A percentile compares a stretch with the other conserved stretches of the same genome.
Evolutionary conservation across 2,797 vertebrate genomes (phyloP).

Genomic region (Columba guinea): DNA sequence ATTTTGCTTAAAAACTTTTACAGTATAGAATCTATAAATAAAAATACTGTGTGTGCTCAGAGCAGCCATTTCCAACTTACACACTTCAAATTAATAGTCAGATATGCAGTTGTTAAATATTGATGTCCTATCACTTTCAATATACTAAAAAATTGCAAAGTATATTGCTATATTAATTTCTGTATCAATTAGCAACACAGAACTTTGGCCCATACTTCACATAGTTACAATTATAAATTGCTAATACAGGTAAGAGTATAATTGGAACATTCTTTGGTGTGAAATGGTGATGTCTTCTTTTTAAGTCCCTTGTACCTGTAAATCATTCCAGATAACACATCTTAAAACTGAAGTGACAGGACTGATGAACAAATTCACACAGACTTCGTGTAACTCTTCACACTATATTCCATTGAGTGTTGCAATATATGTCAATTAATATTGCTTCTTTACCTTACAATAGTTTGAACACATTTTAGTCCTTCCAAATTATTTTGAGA

Average conservation of each 20-base stretch:
- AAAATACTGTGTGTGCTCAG: not conserved
- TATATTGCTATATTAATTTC: slow-evolving; percentile 25
- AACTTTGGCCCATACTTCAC: slow-evolving; percentile 43
- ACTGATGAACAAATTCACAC: slow-evolving; percentile 82
- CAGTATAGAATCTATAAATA: not conserved
- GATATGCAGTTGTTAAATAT: not conserved
- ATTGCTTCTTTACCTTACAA: slow-evolving; percentile 82
- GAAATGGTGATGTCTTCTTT: slow-evolving; percentile 74
- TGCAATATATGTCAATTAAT: slow-evolving; percentile 82
- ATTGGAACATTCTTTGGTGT: slow-evolving; percentile 71
- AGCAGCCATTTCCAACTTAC: not conserved
- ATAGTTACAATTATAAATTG: slow-evolving; percentile 69
- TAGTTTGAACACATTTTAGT: slow-evolving; percentile 65
- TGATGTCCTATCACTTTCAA: not conserved
- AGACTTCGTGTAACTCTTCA: slow-evolving; percentile 80
- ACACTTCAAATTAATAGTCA: slow-evolving; percentile 46
- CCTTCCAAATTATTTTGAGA: slow-evolving; percentile 58
- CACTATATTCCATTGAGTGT: slow-evolving; percentile 78
- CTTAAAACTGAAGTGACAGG: slow-evolving; percentile 81
- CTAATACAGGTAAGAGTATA: slow-evolving; percentile 74
- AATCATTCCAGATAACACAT: slow-evolving; percentile 79
- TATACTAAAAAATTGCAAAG: slow-evolving; percentile 29
- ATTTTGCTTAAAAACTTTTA: not conserved
- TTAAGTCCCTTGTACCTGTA: slow-evolving; percentile 77
- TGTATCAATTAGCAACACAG: slow-evolving; percentile 61